Evolutionary conservation across 2,888 invertebrate genomes (phyloP).

Genomic region (Oscheius onirici): DNA sequence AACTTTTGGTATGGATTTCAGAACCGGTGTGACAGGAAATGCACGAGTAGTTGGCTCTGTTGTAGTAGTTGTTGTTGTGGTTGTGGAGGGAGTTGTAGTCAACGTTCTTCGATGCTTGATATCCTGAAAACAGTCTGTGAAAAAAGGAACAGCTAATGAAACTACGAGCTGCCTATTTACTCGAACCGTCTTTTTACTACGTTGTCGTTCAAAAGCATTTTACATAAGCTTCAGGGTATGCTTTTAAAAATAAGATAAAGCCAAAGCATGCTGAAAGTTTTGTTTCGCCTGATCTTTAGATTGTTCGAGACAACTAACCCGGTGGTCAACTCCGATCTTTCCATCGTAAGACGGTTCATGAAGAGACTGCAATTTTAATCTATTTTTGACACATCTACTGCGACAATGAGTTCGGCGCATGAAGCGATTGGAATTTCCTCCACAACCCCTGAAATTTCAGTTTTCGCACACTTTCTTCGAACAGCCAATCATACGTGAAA

Average conservation of each 20-base stretch:
- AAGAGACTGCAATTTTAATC: not conserved
- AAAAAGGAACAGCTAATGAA: too few species aligned
- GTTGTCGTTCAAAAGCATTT: too few species aligned
- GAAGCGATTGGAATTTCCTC: constrained; percentile 60
- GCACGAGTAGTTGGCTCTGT: not conserved
- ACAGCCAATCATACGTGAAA: constrained; percentile 55
- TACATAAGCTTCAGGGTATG: too few species aligned
- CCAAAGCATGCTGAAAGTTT: too few species aligned
- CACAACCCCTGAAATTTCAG: constrained; percentile 50
- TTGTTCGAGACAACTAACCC: not conserved
- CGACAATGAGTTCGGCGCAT: constrained; percentile 56
- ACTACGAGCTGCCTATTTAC: too few species aligned
- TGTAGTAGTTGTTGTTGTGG: constrained; percentile 22
- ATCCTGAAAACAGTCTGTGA: constrained; percentile 6
- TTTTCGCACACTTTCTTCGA: not conserved
- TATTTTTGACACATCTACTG: constrained; percentile 50
- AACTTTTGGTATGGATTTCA: constrained; percentile 10
- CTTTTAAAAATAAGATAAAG: too few species aligned
- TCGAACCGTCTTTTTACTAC: too few species aligned
- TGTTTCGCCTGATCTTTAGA: not conserved
- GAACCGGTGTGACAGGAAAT: constrained; percentile 11
- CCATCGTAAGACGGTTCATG: not conserved
- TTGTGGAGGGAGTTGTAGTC: constrained; percentile 25
- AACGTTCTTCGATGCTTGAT: constrained; percentile 31
- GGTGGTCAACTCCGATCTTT: not conserved